Evolutionary conservation across 2,113 vertebrate genomes (phyloP).

Genomic region (Carettochelys insculpta): DNA sequence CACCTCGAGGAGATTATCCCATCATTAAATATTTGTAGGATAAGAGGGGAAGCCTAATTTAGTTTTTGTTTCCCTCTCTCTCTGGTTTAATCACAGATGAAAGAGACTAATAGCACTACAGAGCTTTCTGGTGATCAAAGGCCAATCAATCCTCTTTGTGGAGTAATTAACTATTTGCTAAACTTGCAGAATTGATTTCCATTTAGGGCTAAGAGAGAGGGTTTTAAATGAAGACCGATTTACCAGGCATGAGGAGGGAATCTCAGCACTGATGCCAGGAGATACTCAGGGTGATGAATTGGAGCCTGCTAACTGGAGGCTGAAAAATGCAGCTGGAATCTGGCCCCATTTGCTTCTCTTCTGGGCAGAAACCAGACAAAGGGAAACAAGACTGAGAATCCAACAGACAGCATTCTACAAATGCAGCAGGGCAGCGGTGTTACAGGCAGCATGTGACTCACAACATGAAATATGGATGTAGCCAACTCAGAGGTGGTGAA

Average conservation of each 20-base stretch:
- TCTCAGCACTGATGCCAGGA: constrained; percentile 81
- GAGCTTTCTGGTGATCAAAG: constrained; percentile 85
- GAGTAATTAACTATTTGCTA: constrained; percentile 95
- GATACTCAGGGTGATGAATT: constrained; percentile 84
- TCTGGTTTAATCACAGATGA: constrained; percentile 89
- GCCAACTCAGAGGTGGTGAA: neutral
- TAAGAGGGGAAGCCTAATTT: constrained; percentile 88
- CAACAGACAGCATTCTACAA: constrained; percentile 57
- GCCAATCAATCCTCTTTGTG: constrained; percentile 89
- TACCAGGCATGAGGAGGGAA: constrained; percentile 81
- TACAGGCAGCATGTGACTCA: neutral
- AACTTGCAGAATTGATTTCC: constrained; percentile 93
- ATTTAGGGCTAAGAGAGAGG: constrained; percentile 88
- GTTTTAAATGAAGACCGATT: constrained; percentile 91
- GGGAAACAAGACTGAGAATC: constrained; percentile 46
- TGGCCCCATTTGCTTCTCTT: constrained; percentile 72
- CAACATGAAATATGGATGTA: neutral
- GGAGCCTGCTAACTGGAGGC: constrained; percentile 82
- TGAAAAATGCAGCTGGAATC: constrained; percentile 79
- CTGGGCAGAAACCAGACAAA: constrained; percentile 67
- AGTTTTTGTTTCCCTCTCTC: constrained; percentile 89
- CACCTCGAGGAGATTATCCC: constrained; percentile 85
- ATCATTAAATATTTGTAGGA: constrained; percentile 88
- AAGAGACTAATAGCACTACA: constrained; percentile 87
- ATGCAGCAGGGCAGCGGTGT: neutral